These are phyloP conservation scores for Hafferia zeledoni DNA, from an alignment of 2,797 vertebrate genomes.

Conservation along the genomic window DNA sequence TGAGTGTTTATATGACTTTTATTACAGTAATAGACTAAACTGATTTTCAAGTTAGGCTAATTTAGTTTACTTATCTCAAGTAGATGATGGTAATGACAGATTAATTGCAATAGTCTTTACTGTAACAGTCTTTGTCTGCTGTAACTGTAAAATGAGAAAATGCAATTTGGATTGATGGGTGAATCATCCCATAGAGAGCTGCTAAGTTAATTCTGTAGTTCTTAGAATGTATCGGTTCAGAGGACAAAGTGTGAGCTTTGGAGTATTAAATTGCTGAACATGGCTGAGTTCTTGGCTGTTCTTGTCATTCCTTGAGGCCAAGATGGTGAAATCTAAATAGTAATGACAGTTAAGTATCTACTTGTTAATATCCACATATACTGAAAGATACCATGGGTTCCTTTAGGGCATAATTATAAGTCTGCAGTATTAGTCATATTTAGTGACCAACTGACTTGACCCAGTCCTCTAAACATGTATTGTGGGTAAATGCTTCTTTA, in stretches of 20 bases:
- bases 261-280: not conserved
- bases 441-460: not conserved
- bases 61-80: constrained; percentile 62
- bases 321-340: not conserved
- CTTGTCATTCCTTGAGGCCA: not conserved
- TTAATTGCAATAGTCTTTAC: constrained; percentile 63
- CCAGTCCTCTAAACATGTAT: rapidly evolving
- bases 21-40: constrained; percentile 62
- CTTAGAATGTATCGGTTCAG: not conserved
- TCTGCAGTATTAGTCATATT: not conserved
- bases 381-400: not conserved
- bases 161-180: constrained; percentile 58
- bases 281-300: not conserved
- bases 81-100: constrained; percentile 59
- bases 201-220: constrained; percentile 28
- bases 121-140: constrained; percentile 59
- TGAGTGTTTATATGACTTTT: constrained; percentile 49
- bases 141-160: constrained; percentile 46
- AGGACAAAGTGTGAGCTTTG: not conserved
- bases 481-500: not conserved
- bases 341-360: not conserved
- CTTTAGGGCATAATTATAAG: not conserved
- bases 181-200: constrained; percentile 54
- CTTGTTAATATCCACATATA: not conserved
- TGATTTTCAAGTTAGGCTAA: constrained; percentile 64